A percentile compares a stretch with the other conserved stretches of the same genome.
These are phyloP conservation scores for Scaptomyza reducta DNA, from an alignment of 2,888 invertebrate genomes.

Conservation along the genomic window DNA sequence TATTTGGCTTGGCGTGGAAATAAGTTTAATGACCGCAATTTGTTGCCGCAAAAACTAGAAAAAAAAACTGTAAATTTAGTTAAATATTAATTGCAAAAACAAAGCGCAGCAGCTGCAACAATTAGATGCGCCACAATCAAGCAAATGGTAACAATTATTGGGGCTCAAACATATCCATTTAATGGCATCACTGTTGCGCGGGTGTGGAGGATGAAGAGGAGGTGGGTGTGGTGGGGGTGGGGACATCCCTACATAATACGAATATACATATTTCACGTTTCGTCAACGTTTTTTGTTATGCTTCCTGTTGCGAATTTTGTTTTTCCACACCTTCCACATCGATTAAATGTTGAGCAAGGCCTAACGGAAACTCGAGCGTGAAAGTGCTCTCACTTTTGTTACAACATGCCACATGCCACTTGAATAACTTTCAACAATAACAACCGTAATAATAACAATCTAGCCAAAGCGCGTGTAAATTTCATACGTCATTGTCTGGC, in stretches of 20 bases:
- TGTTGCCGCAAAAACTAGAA: slow-evolving; percentile 41
- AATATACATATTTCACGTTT: slow-evolving; percentile 39
- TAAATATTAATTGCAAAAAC: slow-evolving; percentile 74
- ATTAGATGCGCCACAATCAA: slow-evolving; percentile 78
- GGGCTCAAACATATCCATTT: too few species aligned
- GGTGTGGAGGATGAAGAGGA: too few species aligned
- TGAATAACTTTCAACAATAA: slow-evolving; percentile 29
- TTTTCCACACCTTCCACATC: slow-evolving; percentile 52
- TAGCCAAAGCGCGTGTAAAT: slow-evolving; percentile 1
- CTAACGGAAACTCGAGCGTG: slow-evolving; percentile 58
- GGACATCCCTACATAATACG: slow-evolving; percentile 15
- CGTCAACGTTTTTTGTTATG: slow-evolving; percentile 36
- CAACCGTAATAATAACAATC: slow-evolving; percentile 10
- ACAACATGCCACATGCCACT: slow-evolving; percentile 29
- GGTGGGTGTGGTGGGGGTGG: background rate
- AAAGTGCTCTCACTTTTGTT: slow-evolving; percentile 53
- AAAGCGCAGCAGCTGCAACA: slow-evolving; percentile 62
- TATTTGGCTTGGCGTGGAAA: slow-evolving; percentile 64
- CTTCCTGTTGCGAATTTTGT: slow-evolving; percentile 74
- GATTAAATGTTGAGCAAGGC: slow-evolving; percentile 74
- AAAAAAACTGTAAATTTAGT: slow-evolving; percentile 45
- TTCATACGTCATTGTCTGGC: slow-evolving; percentile 40
- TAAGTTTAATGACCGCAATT: slow-evolving; percentile 82
- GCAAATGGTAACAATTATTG: slow-evolving; percentile 21
- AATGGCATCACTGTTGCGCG: too few species aligned